Evolutionary conservation across 2,797 vertebrate species (phyloP).

Genomic region (Buphagus erythrorhynchus): DNA sequence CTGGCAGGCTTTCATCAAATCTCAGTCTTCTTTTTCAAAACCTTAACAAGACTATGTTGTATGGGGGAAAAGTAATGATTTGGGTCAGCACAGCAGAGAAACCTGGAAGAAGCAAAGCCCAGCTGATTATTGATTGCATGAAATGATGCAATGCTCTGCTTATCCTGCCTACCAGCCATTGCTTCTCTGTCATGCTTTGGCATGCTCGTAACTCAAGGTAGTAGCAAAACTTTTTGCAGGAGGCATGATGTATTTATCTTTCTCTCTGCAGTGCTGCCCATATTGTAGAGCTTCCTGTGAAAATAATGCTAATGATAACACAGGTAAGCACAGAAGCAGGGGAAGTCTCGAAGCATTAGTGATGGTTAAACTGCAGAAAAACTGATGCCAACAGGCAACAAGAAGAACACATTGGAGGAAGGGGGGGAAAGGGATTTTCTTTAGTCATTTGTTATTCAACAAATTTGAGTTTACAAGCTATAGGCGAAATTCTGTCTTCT

Average conservation of each 20-base stretch:
- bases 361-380: conserved; percentile 22
- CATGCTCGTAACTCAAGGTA: not conserved
- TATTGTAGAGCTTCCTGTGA: not conserved
- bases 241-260: not conserved
- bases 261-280: not conserved
- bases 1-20: not conserved
- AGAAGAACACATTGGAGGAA: not conserved
- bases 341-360: not conserved
- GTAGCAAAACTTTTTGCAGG: not conserved
- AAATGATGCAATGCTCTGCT: not conserved
- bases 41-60: not conserved
- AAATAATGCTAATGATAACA: not conserved
- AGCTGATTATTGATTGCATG: not conserved
- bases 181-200: not conserved
- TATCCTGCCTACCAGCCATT: not conserved
- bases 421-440: not conserved
- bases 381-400: not conserved
- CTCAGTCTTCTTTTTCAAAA: not conserved
- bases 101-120: not conserved
- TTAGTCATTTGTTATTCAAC: not conserved
- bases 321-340: not conserved
- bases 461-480: not conserved
- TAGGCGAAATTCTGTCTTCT: not conserved
- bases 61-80: not conserved
- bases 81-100: not conserved